Percentiles rank a stretch among this genome's conserved stretches.
These are phyloP conservation scores for Elgaria multicarinata DNA, from an alignment of 2,113 vertebrate genomes.

Conservation along the genomic window DNA sequence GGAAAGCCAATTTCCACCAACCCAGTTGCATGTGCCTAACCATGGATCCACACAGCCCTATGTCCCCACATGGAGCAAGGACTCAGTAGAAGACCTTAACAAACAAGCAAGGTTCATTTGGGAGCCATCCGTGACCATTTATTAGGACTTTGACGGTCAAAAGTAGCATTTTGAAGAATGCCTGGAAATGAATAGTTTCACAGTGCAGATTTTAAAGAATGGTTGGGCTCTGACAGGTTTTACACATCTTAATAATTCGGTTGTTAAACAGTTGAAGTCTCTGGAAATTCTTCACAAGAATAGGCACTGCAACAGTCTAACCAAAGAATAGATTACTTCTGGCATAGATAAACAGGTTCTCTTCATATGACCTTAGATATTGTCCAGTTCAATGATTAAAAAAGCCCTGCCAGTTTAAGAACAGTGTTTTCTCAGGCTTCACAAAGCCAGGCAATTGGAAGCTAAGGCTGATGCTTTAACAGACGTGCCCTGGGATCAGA, in stretches of 20 bases:
- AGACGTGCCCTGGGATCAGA: too few relatives aligned
- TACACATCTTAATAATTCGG: not conserved
- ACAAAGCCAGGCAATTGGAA: too few relatives aligned
- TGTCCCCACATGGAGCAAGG: too few relatives aligned
- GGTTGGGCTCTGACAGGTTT: not conserved
- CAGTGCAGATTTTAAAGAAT: not conserved
- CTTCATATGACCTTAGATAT: not conserved
- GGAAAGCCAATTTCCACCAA: too few relatives aligned
- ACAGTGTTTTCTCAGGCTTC: too few relatives aligned
- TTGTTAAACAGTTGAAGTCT: not conserved
- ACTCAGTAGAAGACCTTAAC: too few relatives aligned
- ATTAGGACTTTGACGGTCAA: not conserved
- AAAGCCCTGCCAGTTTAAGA: too few relatives aligned
- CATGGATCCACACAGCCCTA: too few relatives aligned
- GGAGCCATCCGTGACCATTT: not conserved
- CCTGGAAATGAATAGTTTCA: not conserved
- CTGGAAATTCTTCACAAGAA: not conserved
- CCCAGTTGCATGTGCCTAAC: too few relatives aligned
- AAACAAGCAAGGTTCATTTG: too few relatives aligned
- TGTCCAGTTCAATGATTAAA: not conserved
- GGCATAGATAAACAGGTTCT: not conserved
- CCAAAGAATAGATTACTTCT: not conserved
- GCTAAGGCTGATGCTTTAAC: too few relatives aligned
- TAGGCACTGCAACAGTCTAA: not conserved
- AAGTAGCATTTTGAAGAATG: not conserved